These are phyloP conservation scores for Coptodon bakossiorum DNA, from an alignment of 2,113 vertebrate genomes.

Conservation along the genomic window DNA sequence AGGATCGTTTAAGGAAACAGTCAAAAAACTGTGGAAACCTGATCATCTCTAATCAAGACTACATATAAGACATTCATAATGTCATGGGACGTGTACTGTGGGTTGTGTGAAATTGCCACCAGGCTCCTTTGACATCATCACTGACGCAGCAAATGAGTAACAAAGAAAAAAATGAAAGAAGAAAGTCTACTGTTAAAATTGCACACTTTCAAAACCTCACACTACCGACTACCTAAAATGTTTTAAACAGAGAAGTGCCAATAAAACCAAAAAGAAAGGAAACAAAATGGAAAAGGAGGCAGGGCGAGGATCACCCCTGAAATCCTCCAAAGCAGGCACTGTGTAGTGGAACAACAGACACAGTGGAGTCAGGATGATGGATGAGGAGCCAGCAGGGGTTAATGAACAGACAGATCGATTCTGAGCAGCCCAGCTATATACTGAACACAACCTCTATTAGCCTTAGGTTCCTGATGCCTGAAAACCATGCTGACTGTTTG, in stretches of 20 bases:
- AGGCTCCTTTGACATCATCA: not conserved
- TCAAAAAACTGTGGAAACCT: not conserved
- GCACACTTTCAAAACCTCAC: not conserved
- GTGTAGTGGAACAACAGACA: constrained; percentile 27
- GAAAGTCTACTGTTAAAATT: not conserved
- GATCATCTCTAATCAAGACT: not conserved
- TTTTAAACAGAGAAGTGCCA: not conserved
- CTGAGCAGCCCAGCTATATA: constrained; percentile 7
- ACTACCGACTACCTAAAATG: not conserved
- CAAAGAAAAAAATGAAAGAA: not conserved
- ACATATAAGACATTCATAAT: not conserved
- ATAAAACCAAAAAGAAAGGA: not conserved
- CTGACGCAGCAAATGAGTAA: not conserved
- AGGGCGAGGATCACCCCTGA: not conserved
- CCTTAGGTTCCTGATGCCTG: not conserved
- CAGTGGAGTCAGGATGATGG: constrained; percentile 45
- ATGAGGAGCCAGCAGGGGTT: constrained; percentile 57
- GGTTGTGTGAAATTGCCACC: not conserved
- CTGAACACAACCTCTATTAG: constrained; percentile 26
- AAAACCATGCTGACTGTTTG: constrained; percentile 35
- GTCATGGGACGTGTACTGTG: not conserved
- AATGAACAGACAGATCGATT: constrained; percentile 55
- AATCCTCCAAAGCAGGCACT: not conserved
- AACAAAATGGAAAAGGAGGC: not conserved
- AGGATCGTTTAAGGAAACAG: not conserved